These are phyloP conservation scores for Coenonympha arcania DNA, from an alignment of 2,888 invertebrate genomes.

Conservation along the genomic window DNA sequence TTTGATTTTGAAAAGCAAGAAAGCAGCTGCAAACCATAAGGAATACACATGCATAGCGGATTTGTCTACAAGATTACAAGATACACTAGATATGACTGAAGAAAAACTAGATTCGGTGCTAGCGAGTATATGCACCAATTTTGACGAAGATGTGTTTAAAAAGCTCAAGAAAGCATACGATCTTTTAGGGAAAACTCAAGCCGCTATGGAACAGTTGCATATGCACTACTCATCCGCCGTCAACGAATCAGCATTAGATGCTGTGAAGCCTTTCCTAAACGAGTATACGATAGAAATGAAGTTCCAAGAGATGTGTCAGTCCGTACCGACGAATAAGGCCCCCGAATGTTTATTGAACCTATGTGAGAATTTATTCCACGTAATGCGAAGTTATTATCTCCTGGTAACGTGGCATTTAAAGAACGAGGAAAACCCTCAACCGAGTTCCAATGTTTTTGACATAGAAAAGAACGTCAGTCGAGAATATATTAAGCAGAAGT, in stretches of 20 bases:
- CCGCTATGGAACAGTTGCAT: constrained; percentile 94
- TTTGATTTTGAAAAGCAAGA: constrained; percentile 89
- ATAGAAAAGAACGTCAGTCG: constrained; percentile 80
- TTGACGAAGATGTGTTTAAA: constrained; percentile 84
- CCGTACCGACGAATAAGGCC: constrained; percentile 55
- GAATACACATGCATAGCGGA: constrained; percentile 95
- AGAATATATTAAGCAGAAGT: constrained; percentile 88
- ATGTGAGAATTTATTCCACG: constrained; percentile 88
- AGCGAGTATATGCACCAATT: constrained; percentile 82
- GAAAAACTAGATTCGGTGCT: constrained; percentile 91
- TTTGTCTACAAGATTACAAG: constrained; percentile 87
- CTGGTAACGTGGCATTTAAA: constrained; percentile 84
- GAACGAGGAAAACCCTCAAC: constrained; percentile 48
- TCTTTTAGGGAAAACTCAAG: constrained; percentile 91
- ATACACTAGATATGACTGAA: constrained; percentile 92
- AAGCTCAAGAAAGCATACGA: constrained; percentile 91
- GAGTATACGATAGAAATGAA: constrained; percentile 56
- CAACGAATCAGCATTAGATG: constrained; percentile 82
- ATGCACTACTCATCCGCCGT: constrained; percentile 96
- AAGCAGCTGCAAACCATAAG: constrained; percentile 86
- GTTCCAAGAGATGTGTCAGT: constrained; percentile 86
- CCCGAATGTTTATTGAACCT: constrained; percentile 84
- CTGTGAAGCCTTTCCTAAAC: constrained; percentile 70
- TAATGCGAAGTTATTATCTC: constrained; percentile 85
- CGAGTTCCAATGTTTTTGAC: constrained; percentile 59